phyloP scores from a whole-genome alignment of 2,888 invertebrate genomes.

The Orchesellides sinensis region DNA sequence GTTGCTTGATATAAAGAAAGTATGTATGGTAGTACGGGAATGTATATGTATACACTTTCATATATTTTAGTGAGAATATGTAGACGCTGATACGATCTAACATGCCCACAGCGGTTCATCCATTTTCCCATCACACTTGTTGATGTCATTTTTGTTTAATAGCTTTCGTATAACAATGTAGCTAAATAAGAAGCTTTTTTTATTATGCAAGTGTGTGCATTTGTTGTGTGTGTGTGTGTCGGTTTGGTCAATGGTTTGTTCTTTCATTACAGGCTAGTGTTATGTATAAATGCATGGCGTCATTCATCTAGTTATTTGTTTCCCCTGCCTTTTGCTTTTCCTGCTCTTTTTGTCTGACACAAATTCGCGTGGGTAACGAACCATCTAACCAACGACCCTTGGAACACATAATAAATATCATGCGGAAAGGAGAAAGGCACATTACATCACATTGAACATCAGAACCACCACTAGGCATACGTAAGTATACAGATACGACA shows the following conservation, averaged over 20 bases:
- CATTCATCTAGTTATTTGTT: background rate
- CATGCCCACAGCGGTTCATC: too few relatives aligned
- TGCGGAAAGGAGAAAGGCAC: conserved; percentile 14
- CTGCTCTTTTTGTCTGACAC: background rate
- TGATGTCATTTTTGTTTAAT: conserved; percentile 45
- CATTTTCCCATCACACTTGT: conserved; percentile 61
- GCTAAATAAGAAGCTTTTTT: background rate
- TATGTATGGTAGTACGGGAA: too few relatives aligned
- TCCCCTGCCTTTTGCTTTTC: background rate
- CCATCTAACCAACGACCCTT: conserved; percentile 66
- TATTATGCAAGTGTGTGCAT: background rate
- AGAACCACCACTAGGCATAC: background rate
- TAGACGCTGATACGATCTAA: too few relatives aligned
- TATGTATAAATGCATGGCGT: background rate
- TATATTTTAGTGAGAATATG: too few relatives aligned
- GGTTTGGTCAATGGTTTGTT: conserved; percentile 33
- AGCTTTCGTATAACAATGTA: background rate
- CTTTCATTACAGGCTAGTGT: background rate
- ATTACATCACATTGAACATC: background rate
- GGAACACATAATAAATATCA: conserved; percentile 49
- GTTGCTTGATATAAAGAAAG: too few relatives aligned
- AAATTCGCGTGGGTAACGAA: conserved; percentile 62
- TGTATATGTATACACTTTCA: too few relatives aligned
- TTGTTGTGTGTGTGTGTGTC: too few relatives aligned
- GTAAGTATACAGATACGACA: background rate